Evolutionary conservation across 2,888 invertebrate genomes (phyloP), one percentile per base, ranked within the genome.

Genomic region (Aelia acuminata): DNA sequence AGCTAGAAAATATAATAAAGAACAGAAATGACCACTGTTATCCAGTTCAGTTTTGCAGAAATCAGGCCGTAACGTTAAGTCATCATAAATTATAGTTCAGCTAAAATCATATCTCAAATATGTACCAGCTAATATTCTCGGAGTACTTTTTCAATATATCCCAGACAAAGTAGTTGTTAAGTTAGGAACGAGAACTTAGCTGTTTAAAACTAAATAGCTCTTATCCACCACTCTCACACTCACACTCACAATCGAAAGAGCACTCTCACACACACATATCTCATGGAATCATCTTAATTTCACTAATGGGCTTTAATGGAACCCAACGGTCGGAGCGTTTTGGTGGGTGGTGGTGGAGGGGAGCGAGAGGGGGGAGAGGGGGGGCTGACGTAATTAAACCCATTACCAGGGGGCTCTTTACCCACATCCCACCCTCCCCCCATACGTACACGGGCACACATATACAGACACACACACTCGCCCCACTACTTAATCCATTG

Each of bases 221-320:
- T 84, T 87, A 84, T 53, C 48, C 75, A 48, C 48, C 85, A 43
- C 85, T 49, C 88, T 88, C 88, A 22, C 49, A 31, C 75, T 48
- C 88, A 39, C n/a, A 26, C 86, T 50, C 86, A 53, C 85, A 53
- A 50, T 39, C n/a, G 43, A 80, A 47, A 80, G 80, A 75, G 80
- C 80, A 20, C 80, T 15, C 85, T 31, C 85, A 85, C 84, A 53
- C 88, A 84, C 88, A 84, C 70, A 87, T 89, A 88, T 89, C 89
- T 89, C 88, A 89, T 89, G 88, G 89, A 89, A 85, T 90, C 89
- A 90, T 90, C 90, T 90, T 90, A 90, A 90, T 90, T 90, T 90
- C 89, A 89, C 90, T 90, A 90, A 90, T 90, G 90, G 89, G 85
- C 89, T 89, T 89, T 90, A 90, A 90, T 90, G 90, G 89, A 90